Evolutionary conservation across 2,797 vertebrate genomes (phyloP).

Genomic region (Anisognathus igniventris): DNA sequence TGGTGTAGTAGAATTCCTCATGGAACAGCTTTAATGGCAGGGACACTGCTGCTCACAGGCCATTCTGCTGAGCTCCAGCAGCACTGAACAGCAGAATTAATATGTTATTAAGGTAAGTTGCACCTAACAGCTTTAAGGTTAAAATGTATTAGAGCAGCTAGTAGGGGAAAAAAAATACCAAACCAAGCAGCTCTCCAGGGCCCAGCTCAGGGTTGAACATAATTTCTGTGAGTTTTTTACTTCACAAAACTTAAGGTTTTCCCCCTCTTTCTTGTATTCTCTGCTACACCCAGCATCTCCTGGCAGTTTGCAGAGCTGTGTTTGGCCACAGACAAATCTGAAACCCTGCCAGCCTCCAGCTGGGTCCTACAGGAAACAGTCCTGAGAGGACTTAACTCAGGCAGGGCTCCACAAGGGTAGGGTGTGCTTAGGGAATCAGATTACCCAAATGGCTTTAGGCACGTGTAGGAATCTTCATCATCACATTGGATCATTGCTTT

Average conservation of each 20-base stretch:
- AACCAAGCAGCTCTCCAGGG: background rate
- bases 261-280: background rate
- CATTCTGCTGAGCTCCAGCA: background rate
- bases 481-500: background rate
- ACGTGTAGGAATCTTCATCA: background rate
- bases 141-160: background rate
- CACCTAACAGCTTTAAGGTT: background rate
- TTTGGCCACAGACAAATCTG: background rate
- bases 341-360: background rate
- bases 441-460: background rate
- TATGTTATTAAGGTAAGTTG: background rate
- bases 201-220: background rate
- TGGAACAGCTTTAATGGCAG: background rate
- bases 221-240: background rate
- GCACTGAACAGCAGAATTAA: background rate
- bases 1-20: background rate
- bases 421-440: background rate
- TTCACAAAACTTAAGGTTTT: background rate
- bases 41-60: background rate
- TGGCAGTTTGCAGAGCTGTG: background rate
- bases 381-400: background rate
- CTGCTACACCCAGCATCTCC: background rate
- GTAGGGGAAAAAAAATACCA: fast-evolving
- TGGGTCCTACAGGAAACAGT: background rate
- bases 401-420: background rate